phyloP scores from a whole-genome alignment of 92 coral and sea anemone genomes.

The Chrysogorgia sp. region DNA sequence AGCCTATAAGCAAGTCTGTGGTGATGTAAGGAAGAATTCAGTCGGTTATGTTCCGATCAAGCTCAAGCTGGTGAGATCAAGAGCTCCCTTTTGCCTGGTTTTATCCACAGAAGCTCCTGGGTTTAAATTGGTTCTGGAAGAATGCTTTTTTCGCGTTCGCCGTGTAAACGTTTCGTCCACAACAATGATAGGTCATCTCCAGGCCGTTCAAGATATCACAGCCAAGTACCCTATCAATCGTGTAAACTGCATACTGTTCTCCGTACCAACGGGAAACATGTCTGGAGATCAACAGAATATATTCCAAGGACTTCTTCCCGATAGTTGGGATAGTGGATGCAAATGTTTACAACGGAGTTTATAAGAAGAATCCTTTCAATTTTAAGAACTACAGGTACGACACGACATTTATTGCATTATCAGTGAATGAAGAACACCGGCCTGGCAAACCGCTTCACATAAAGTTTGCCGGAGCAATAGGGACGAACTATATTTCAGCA shows the following conservation, averaged over 20 bases:
- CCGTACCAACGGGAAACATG: slow-evolving; percentile 56
- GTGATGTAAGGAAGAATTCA: slow-evolving; percentile 25
- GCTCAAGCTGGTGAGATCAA: slow-evolving; percentile 62
- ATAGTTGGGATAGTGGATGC: slow-evolving; percentile 63
- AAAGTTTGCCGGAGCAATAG: slow-evolving; percentile 54
- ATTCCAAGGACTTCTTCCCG: slow-evolving; percentile 62
- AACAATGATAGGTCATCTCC: slow-evolving; percentile 56
- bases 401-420: slow-evolving; percentile 44
- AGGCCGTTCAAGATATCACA: slow-evolving; percentile 51
- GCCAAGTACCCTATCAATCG: slow-evolving; percentile 73
- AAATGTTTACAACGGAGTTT: slow-evolving; percentile 63
- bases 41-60: slow-evolving; percentile 47
- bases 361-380: slow-evolving; percentile 58
- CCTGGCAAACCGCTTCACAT: slow-evolving; percentile 59
- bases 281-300: slow-evolving; percentile 57
- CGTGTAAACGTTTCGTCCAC: slow-evolving; percentile 64
- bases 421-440: slow-evolving; percentile 61
- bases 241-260: slow-evolving; percentile 58
- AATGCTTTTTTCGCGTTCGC: slow-evolving; percentile 63
- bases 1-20: slow-evolving; percentile 21
- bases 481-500: slow-evolving; percentile 45
- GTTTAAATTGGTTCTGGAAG: slow-evolving; percentile 62
- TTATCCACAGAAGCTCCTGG: slow-evolving; percentile 54
- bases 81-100: slow-evolving; percentile 62
- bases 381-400: slow-evolving; percentile 60